These are phyloP conservation scores for Coelopa pilipes DNA, from an alignment of 2,888 invertebrate genomes.

Conservation along the genomic window DNA sequence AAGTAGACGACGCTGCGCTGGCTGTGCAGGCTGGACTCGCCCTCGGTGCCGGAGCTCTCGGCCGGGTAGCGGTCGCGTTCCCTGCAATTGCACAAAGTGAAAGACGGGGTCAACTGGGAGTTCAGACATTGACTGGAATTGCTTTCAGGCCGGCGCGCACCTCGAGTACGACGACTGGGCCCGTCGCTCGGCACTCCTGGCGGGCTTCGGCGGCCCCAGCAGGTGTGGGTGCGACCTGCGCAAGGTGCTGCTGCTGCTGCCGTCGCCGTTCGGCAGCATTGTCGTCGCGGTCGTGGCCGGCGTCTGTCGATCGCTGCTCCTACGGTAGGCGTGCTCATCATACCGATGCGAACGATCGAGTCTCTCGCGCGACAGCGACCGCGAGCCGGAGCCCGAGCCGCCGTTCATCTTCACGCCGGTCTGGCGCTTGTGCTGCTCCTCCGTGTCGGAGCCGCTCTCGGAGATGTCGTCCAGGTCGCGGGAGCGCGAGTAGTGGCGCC, in stretches of 20 bases:
- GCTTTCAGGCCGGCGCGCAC: slow-evolving; percentile 42
- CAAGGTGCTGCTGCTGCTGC: slow-evolving; percentile 22
- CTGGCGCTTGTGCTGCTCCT: slow-evolving; percentile 58
- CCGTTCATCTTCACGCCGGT: slow-evolving; percentile 39
- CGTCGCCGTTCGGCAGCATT: slow-evolving; percentile 41
- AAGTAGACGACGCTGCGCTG: slow-evolving; percentile 86
- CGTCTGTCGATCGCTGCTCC: slow-evolving; percentile 51
- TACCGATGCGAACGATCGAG: slow-evolving; percentile 53
- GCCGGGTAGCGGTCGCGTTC: slow-evolving; percentile 65
- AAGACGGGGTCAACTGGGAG: too few species aligned
- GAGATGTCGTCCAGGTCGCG: slow-evolving; percentile 68
- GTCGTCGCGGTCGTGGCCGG: slow-evolving; percentile 17
- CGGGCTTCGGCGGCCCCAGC: slow-evolving; percentile 66
- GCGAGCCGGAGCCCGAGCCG: slow-evolving; percentile 45
- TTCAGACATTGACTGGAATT: neutral
- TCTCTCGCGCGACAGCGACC: slow-evolving; percentile 54
- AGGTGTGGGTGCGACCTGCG: slow-evolving; percentile 43
- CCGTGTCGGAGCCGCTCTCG: slow-evolving; percentile 66
- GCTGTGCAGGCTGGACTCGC: slow-evolving; percentile 82
- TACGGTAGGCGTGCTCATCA: slow-evolving; percentile 54
- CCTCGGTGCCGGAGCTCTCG: slow-evolving; percentile 74
- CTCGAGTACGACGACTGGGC: slow-evolving; percentile 49
- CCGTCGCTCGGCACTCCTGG: slow-evolving; percentile 62
- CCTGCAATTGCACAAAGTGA: slow-evolving; percentile 51
- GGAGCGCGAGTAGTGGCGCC: slow-evolving; percentile 66